Evolutionary conservation across 2,888 invertebrate species (phyloP), one percentile per base, ranked within the genome.

Genomic region (Craniophora ligustri): DNA sequence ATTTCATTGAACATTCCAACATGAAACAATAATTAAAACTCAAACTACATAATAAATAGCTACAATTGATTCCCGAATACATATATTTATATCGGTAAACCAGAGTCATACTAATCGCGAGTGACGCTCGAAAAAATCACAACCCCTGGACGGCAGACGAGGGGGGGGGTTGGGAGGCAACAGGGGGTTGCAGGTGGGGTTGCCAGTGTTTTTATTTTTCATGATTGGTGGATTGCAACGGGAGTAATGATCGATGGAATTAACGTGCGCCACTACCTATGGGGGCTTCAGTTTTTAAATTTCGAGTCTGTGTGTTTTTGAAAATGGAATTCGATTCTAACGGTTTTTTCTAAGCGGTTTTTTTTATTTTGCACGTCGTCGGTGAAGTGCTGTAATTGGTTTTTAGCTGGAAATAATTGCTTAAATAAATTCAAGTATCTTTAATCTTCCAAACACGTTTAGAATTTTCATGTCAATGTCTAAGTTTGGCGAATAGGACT

Each of bases 191-290:
- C 85, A 84, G 87, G 87, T 86, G 87, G 88, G 87, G 89, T 81
- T 76, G 85, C 79, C 85, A 79, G 71, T 91, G 90, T 92, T 92
- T 92, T 93, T 89, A 91, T 92, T 92, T 89, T 91, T 87, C 89
- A 80, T 89, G 91, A 92, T 91, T 92, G 92, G 91, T 88, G 92
- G 92, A 91, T 91, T 92, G 92, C 92, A 92, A 84, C 86, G 84
- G 81, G 85, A 88, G 92, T 91, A 92, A 92, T 92, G 92, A 93
- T 92, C 92, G 92, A 92, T 93, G 89, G 91, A 89, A 92, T 92
- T 91, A 92, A 89, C 87, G 89, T 87, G 86, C 84, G 76, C 75
- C 79, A 81, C 87, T 86, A 86, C 83, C 84, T 78, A 84, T 83
- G 67, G 56, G 61, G 75, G 76, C 67, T 77, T 59, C 61, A 45